phyloP scores from a whole-genome alignment of 1,140 invertebrate species.

The Trichomalopsis sarcophagae region DNA sequence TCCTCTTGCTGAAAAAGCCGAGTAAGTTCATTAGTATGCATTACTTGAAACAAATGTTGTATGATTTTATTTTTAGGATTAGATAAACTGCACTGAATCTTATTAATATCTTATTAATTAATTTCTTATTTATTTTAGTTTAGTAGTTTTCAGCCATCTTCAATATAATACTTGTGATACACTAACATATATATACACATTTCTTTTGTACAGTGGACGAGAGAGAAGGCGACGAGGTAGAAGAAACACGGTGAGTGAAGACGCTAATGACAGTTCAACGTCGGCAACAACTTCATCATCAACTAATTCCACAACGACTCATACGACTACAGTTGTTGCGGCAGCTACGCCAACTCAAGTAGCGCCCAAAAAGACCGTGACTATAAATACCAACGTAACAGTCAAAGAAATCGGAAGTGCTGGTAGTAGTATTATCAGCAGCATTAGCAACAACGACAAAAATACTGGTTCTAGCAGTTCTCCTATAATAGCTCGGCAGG shows the following conservation, averaged over 20 bases:
- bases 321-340: neutral
- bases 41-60: no score
- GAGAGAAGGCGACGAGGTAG: conserved; percentile 70
- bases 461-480: conserved; percentile 44
- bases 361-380: conserved; percentile 27
- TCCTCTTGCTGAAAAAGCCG: conserved; percentile 66
- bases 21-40: conserved; percentile 62
- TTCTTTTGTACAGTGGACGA: conserved; percentile 60
- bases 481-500: conserved; percentile 58
- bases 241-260: conserved; percentile 66
- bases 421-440: conserved; percentile 16
- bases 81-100: neutral
- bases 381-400: neutral
- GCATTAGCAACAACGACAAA: conserved; percentile 14
- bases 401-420: conserved; percentile 2
- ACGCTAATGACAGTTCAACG: conserved; percentile 54
- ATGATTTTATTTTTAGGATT: no score
- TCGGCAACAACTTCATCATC: neutral
- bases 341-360: conserved; percentile 55
- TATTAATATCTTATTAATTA: neutral
- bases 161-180: neutral
- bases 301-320: neutral
- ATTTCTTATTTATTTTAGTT: no score
- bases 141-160: neutral
- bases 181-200: neutral